A percentile compares a stretch with the other conserved stretches of the same genome.
Conservation (phyloP, 2,113 vertebrate species). For the Atractosteus spatula region DNA sequence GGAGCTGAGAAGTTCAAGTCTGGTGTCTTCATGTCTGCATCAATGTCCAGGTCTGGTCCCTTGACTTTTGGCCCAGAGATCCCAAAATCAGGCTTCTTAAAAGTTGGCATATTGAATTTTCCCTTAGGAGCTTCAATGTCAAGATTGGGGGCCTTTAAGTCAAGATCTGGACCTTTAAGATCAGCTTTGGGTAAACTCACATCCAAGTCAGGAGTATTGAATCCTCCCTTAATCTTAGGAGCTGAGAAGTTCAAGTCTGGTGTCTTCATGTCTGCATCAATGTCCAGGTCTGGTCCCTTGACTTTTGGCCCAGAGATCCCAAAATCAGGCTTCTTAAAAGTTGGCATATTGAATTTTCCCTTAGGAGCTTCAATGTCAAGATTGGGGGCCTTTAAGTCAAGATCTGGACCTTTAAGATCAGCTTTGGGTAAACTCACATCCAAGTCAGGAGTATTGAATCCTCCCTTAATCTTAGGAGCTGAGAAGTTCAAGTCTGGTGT, state of each 20-base stretch:
- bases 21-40: slow-evolving; percentile 13
- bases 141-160: too few species aligned
- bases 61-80: too few species aligned
- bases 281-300: slow-evolving; percentile 29
- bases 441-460: background rate
- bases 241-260: slow-evolving; percentile 37
- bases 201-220: slow-evolving; percentile 44
- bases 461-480: slow-evolving; percentile 24
- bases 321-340: slow-evolving; percentile 49
- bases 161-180: slow-evolving; percentile 35
- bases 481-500: slow-evolving; percentile 34
- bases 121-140: slow-evolving; percentile 41
- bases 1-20: too few species aligned
- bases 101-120: slow-evolving; percentile 47
- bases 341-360: slow-evolving; percentile 44
- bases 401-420: slow-evolving; percentile 34
- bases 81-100: slow-evolving; percentile 47
- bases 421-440: background rate
- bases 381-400: slow-evolving; percentile 2
- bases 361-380: slow-evolving; percentile 6
- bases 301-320: slow-evolving; percentile 35
- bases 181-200: slow-evolving; percentile 41
- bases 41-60: slow-evolving; percentile 28
- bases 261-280: slow-evolving; percentile 30
- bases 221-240: slow-evolving; percentile 43